phyloP scores from a whole-genome alignment of 2,113 vertebrate genomes.

The Oreamnos americanus region DNA sequence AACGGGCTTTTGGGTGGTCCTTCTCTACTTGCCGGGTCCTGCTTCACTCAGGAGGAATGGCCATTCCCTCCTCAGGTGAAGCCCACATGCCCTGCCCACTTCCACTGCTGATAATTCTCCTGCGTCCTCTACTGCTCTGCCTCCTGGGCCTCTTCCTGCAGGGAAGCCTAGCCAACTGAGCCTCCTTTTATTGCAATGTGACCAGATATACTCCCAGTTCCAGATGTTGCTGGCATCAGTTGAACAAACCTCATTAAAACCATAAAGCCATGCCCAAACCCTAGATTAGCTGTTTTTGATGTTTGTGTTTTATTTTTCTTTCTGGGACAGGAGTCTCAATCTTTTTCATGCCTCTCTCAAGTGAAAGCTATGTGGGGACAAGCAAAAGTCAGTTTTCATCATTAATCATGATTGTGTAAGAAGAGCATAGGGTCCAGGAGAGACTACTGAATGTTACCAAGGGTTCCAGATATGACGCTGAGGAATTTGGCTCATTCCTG shows the following conservation, averaged over 20 bases:
- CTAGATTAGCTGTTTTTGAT: neutral
- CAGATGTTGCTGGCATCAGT: slow-evolving; percentile 56
- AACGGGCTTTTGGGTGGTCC: neutral
- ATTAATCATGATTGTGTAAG: neutral
- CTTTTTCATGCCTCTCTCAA: neutral
- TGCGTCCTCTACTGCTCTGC: neutral
- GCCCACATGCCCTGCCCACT: neutral
- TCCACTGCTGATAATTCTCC: neutral
- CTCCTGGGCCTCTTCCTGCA: slow-evolving; percentile 2
- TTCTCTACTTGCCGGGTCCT: neutral
- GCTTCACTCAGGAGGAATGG: neutral
- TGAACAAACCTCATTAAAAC: slow-evolving; percentile 29
- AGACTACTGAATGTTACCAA: neutral
- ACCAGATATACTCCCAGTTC: slow-evolving; percentile 28
- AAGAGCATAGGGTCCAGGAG: neutral
- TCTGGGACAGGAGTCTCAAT: neutral
- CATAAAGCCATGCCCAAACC: slow-evolving; percentile 30
- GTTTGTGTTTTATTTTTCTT: neutral
- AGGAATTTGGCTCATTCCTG: neutral
- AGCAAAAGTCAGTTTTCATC: neutral
- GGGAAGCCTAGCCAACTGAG: neutral
- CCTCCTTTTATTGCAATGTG: slow-evolving; percentile 28
- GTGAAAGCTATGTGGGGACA: neutral
- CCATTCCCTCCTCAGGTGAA: neutral
- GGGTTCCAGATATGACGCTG: no score